Conservation (phyloP, 2,113 vertebrate genomes). For the Philantomba maxwellii region DNA sequence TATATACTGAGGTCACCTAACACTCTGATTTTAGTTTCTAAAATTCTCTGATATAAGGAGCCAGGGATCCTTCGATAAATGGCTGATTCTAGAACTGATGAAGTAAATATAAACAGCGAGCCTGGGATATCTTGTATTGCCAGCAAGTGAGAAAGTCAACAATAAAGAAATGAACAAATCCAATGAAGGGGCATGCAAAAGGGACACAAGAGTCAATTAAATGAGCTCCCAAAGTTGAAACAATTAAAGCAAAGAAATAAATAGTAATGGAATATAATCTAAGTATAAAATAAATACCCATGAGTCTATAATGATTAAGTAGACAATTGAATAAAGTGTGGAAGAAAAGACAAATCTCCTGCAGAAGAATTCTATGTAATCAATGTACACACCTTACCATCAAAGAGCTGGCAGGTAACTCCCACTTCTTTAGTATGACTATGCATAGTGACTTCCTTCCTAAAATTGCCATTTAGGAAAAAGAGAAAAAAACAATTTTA, state of each 20-base stretch:
- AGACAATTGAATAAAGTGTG: not conserved
- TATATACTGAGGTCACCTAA: too few species aligned
- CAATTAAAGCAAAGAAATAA: not conserved
- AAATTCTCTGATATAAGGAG: not conserved
- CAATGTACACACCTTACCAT: too few species aligned
- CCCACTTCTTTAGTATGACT: not conserved
- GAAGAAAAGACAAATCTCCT: not conserved
- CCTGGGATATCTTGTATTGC: not conserved
- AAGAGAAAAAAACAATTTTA: not conserved
- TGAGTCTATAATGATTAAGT: not conserved
- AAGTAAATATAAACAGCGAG: not conserved
- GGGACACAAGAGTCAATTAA: not conserved
- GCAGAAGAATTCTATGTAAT: not conserved
- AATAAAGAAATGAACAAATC: not conserved
- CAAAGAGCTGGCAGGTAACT: not conserved
- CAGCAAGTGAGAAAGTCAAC: not conserved
- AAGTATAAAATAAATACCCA: not conserved
- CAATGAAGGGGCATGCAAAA: not conserved
- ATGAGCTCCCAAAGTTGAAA: not conserved
- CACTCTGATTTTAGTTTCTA: not conserved
- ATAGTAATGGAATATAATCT: not conserved
- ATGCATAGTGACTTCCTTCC: not conserved
- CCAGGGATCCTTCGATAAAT: not conserved
- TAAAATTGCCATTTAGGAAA: not conserved
- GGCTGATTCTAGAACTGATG: not conserved